These are phyloP conservation scores for Digitonthophagus gazella DNA, from an alignment of 2,888 invertebrate genomes.

Conservation along the genomic window DNA sequence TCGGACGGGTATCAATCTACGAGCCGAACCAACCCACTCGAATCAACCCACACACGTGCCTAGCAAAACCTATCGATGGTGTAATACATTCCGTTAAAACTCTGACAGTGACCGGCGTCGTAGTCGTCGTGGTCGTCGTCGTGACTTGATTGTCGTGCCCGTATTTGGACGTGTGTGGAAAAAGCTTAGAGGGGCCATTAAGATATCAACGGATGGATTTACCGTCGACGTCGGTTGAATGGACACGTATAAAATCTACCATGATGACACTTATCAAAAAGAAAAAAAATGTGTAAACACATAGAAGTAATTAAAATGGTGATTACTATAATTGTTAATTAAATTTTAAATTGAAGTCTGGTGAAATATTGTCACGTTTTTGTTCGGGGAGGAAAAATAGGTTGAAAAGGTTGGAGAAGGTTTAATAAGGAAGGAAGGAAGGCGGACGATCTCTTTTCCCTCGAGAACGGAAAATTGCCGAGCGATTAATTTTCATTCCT, in stretches of 20 bases:
- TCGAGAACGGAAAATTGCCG: background rate
- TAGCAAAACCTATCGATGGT: background rate
- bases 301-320: too few species aligned
- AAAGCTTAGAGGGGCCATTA: background rate
- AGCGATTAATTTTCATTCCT: background rate
- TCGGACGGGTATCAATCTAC: background rate
- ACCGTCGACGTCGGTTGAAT: background rate
- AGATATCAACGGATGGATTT: background rate
- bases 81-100: background rate
- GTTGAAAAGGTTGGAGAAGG: background rate
- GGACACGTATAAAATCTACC: too few species aligned
- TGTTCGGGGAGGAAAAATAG: background rate
- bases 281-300: too few species aligned
- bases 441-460: background rate
- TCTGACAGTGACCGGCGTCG: background rate
- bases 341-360: background rate
- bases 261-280: too few species aligned
- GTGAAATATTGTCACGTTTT: background rate
- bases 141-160: background rate
- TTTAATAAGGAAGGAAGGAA: background rate
- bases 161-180: background rate
- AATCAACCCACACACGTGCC: background rate
- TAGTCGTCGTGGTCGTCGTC: background rate
- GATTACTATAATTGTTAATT: too few species aligned
- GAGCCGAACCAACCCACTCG: background rate